Base-by-base conservation (phyloP, 2,888 invertebrate genomes). In the Amitus sp. region DNA sequence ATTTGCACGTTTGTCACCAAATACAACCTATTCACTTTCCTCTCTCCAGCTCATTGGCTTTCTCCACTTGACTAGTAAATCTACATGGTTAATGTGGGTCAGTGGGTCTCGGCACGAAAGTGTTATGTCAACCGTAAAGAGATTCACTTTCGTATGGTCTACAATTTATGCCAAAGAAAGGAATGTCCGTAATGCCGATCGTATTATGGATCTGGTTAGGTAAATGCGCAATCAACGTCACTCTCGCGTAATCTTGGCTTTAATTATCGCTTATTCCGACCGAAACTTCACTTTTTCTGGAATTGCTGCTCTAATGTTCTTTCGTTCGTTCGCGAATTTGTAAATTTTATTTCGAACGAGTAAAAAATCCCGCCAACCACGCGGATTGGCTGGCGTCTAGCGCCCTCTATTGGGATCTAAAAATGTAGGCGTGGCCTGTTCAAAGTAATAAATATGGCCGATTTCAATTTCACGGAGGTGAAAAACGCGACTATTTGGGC, bases 121-220 rank as follows among this genome's bases (percentile, higher is more conserved):
- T 66, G 65, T 76, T 75, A 76, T 75, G 72, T 78, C 75, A 78
- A 69, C 69, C 62, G 63, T 56, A 61, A 68, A 64, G 66, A 73
- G 75, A 78, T 76, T 76, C 77, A 74, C 75, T 78, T 78, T 75
- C 75, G 72, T 75, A 63, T 57, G 62, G 56, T 61, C 56, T 49
- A 55, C 59, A 64, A 66, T 59, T 64, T 57, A 60, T 62, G 56
- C 56, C 34, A 55, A 59, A 43, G 59, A 64, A 66, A 64, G 62
- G 55, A 64, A 60, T 64, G 59, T 45, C 59, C 54, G 57, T 56
- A 63, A 62, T 62, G 54, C 53, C 54, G 39, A 58, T 62, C 47
- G 47, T 47, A 58, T 63, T 59, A 59, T 58, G 51, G 42, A 47
- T 63, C 53, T 57, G 53, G 57, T 53, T 53, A 57, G 50, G 33